Evolutionary conservation across 2,113 vertebrate genomes (phyloP).

Genomic region (Pelecanus crispus): DNA sequence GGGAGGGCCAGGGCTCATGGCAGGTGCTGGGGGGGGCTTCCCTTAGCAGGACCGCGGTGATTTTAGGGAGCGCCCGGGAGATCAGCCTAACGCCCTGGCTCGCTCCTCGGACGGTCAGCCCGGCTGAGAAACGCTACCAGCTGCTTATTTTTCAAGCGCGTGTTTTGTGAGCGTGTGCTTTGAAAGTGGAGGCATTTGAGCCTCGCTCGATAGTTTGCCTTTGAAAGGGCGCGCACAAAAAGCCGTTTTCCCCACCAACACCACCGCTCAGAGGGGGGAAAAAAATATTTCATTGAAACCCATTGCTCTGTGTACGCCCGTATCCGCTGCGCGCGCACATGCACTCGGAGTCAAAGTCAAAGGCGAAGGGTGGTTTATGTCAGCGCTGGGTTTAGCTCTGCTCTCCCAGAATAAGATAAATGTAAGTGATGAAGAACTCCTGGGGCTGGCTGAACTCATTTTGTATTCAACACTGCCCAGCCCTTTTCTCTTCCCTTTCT

Average conservation of each 20-base stretch:
- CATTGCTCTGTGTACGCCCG: neutral
- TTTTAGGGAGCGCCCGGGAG: neutral
- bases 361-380: constrained; percentile 70
- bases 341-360: constrained; percentile 72
- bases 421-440: constrained; percentile 77
- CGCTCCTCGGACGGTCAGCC: neutral
- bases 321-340: neutral
- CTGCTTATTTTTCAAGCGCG: neutral
- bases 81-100: neutral
- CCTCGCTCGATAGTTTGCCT: neutral
- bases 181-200: neutral
- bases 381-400: constrained; percentile 53
- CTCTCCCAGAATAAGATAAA: constrained; percentile 75
- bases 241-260: neutral
- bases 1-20: neutral
- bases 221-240: neutral
- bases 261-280: neutral
- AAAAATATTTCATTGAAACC: neutral
- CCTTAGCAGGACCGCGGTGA: neutral
- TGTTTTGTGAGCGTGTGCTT: accelerated
- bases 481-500: constrained; percentile 76
- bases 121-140: neutral
- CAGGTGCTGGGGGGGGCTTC: neutral
- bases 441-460: constrained; percentile 79
- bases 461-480: constrained; percentile 78